Evolutionary conservation across 2,113 vertebrate genomes (phyloP), one percentile per base, ranked within the genome.

Genomic region (Centropristis striata): DNA sequence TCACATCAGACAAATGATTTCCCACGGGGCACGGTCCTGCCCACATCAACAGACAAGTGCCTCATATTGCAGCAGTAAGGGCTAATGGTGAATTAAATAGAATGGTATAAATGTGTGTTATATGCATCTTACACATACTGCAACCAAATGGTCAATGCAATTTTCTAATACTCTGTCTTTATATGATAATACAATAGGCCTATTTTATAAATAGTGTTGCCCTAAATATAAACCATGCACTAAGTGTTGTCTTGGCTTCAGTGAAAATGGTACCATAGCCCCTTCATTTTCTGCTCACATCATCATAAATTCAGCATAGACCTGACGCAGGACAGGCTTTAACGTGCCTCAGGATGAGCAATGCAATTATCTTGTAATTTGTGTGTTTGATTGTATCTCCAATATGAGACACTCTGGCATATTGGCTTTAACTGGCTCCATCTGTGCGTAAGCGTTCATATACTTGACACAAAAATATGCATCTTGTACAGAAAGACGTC

Each of bases 1-100:
- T 54, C 36, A 60, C 0, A 5, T 73, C 28, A 66, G 21, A 64
- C 11, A 49, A 50, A 25, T 2, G 23, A 49, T 46, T 60, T 71
- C 50, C 36, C 21, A 44, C 8, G 14, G 75, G 47, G 44, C 65
- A 83, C 6, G 1, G 53, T 57, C 68, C 65, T 71, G 64, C 51
- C 63, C 79, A 71, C 55, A 59, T 75, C 46, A 80, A 86, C 70
- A 85, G 78, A 78, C 55, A 92, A 93, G 93, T 94, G 92, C 93
- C 93, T 94, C 86, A 74, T 83, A 7, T 70, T 73, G 59, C 81
- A 90, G 81, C 74, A 78, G 53, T 68, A 91, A 91, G 87, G 84
- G 89, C 88, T 91, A 36, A 53, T 46, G 13, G 32, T 75, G 12
- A 64, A 68, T 13, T 73, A 2, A 37, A 59, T 37, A 27, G 55